Base-by-base conservation (phyloP, 2,797 vertebrate genomes). In the Argya squamiceps region DNA sequence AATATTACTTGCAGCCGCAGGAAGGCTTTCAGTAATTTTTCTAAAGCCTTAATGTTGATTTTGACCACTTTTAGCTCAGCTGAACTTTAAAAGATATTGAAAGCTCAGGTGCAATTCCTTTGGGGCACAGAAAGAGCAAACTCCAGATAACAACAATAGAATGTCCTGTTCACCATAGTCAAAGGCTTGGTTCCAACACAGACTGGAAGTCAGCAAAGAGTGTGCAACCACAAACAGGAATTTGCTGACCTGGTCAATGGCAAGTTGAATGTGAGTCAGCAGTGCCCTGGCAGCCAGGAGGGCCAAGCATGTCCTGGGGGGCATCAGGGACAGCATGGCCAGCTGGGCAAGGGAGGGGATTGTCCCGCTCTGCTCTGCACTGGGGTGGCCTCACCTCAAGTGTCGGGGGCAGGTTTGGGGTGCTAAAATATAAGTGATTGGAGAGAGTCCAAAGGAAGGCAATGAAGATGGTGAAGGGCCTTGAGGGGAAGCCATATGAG, bases 81-180 rank as follows among this genome's bases (percentile, higher is more conserved):
- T 94, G 92, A 93, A 93, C 87, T 97, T 96, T 87, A 82, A 94
- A 82, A 80, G 4, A 14, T 89, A 65, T 69, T 87, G 78, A 88
- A 95, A 92, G 22, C 41, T 85, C 39, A 62, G 56, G 58, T 85
- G 41, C 23, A 32, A 56, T 77, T 91, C 46, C 46, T 80, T 43
- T 36, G 37, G 34, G 56, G 5, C 30, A 15, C 47, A 74, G 68
- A 37, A 70, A 83, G 47, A 89, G 49, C 24, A 75, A 70, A 80
- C 27, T 70, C 17, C 22, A 80, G 60, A 39, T 9, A 76, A 30
- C 0, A 3, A 44, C 0, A 3, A 22, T 43, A 37, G 63, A 80
- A 92, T 53, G 3, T 84, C 52, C 41, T 55, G 18, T 60, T 82
- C 32, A 27, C 26, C 1, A 0, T 41, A 49, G 52, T 36, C 29